Conservation (phyloP, 2,113 vertebrate species). For the Numenius arquata region DNA sequence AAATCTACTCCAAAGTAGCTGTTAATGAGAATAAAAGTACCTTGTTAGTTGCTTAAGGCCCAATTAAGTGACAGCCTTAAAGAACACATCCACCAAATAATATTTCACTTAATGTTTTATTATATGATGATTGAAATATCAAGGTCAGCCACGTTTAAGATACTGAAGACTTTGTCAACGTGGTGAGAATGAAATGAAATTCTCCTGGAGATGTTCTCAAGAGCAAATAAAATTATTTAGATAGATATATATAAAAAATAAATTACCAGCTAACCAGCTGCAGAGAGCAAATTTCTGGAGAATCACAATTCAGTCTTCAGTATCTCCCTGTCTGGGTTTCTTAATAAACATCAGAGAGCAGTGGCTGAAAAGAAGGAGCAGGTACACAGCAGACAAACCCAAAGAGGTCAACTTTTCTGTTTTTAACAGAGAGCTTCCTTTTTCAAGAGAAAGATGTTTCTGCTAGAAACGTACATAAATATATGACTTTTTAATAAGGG, state of each 20-base stretch:
- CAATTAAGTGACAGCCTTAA: not conserved
- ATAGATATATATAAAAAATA: not conserved
- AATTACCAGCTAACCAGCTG: not conserved
- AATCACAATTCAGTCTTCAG: not conserved
- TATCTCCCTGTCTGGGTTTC: not conserved
- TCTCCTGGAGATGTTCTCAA: not conserved
- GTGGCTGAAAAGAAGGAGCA: not conserved
- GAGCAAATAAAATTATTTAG: not conserved
- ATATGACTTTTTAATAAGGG: slow-evolving; percentile 42
- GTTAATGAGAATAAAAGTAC: not conserved
- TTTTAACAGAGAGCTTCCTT: not conserved
- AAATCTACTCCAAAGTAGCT: not conserved
- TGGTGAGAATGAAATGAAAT: not conserved
- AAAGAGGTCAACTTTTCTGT: not conserved
- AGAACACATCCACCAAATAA: not conserved
- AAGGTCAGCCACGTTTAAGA: not conserved
- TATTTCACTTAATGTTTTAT: not conserved
- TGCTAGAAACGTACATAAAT: slow-evolving; percentile 24
- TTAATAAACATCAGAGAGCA: not conserved
- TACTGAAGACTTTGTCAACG: not conserved
- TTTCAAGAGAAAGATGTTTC: not conserved
- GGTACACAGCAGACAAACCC: not conserved
- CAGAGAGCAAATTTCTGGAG: not conserved
- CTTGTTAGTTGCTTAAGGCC: not conserved
- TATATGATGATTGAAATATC: not conserved